Evolutionary conservation across 2,113 vertebrate species (phyloP).

Genomic region (Marcusenius ussheri): DNA sequence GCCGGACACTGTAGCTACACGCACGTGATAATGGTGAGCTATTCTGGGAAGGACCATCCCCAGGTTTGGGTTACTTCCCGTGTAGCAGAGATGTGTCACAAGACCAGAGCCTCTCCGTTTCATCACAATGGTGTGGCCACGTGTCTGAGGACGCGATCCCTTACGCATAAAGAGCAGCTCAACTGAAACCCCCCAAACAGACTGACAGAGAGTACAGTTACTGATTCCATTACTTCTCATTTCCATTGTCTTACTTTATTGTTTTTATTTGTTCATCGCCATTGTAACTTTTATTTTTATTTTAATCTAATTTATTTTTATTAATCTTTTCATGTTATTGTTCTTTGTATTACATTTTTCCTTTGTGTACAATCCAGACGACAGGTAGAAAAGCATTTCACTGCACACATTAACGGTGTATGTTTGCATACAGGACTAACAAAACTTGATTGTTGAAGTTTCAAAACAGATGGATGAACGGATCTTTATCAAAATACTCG

Average conservation of each 20-base stretch:
- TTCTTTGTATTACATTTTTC: background rate
- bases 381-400: background rate
- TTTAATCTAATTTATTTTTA: background rate
- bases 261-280: background rate
- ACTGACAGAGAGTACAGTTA: too few relatives aligned
- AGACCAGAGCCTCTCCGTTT: background rate
- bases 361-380: background rate
- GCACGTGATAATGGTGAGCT: background rate
- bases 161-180: background rate
- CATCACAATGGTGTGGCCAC: background rate
- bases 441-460: conserved; percentile 20
- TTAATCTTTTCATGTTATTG: background rate
- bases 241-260: background rate
- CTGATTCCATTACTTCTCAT: background rate
- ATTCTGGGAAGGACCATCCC: background rate
- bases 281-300: background rate
- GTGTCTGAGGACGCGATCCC: background rate
- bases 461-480: background rate
- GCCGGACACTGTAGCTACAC: background rate
- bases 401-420: background rate
- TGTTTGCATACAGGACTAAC: background rate
- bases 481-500: background rate
- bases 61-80: background rate
- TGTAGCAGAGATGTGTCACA: background rate
- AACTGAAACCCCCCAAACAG: too few relatives aligned